Conservation (phyloP, 2,888 invertebrate species). For the Sesamia inferens region DNA sequence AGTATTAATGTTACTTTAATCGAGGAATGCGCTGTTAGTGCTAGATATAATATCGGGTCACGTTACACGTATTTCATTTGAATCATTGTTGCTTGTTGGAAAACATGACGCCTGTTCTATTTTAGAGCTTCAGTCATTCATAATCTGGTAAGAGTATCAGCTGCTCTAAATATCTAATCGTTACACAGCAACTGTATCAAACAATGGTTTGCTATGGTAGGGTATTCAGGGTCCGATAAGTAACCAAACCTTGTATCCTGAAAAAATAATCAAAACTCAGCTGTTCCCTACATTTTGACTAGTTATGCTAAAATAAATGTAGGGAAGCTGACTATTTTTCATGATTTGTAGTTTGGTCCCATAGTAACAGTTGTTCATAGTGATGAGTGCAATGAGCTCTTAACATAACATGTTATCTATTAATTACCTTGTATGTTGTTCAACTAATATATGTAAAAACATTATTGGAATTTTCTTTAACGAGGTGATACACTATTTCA, state of each 20-base stretch:
- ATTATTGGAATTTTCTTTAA: constrained; percentile 32
- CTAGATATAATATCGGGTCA: constrained; percentile 52
- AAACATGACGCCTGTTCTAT: background rate
- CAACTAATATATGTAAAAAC: constrained; percentile 13
- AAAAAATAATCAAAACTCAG: no score
- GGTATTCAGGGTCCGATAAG: background rate
- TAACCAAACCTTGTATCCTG: no score
- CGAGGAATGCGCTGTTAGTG: constrained; percentile 40
- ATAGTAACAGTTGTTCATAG: no score
- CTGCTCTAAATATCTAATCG: constrained; percentile 2
- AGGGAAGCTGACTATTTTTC: no score
- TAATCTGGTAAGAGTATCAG: background rate
- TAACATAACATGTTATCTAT: no score
- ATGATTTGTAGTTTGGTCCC: no score
- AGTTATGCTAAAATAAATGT: no score
- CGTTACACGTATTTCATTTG: constrained; percentile 41
- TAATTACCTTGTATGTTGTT: background rate
- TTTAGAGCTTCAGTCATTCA: background rate
- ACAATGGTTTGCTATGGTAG: constrained; percentile 8
- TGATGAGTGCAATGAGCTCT: no score
- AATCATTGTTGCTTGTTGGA: constrained; percentile 25
- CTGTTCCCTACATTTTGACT: no score
- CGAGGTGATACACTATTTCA: constrained; percentile 22
- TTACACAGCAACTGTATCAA: background rate
- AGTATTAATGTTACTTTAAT: constrained; percentile 27